Evolutionary conservation across 2,888 invertebrate genomes (phyloP), one percentile per base, ranked within the genome.

Genomic region (Calameuta idolon): DNA sequence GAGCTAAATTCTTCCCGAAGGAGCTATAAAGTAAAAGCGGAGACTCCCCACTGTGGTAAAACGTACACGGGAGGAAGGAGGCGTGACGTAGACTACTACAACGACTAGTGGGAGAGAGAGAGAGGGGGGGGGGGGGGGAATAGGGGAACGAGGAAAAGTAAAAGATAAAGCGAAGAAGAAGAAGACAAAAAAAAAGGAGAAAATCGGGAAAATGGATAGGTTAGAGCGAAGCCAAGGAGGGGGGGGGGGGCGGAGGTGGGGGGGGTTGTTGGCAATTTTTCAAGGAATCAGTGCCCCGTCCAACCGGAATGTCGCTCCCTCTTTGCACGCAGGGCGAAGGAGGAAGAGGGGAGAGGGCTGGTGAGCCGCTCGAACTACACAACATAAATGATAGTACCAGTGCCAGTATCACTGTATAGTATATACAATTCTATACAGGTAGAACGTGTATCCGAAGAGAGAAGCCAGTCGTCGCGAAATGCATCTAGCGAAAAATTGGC

Each of bases 261-360:
- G 4, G 76, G 81, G 82, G 81, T 87, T 86, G 87, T 88, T 89
- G 89, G 89, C 89, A 88, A 88, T 87, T 88, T 88, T 87, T 89
- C 89, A 89, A 87, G 84, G 89, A 89, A 89, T 89, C 88, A 89
- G 85, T 84, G 85, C 83, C 82, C 83, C 84, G 84, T 87, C 87
- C 85, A 87, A 87, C 87, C 88, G 86, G 89, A 89, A 87, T 85
- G 88, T 68, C 77, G 69, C 35, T 34, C 34, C 74, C 34, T 73
- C 78, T 81, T 9, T 55, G 55, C 55, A 23, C 55, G 23, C 9
- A 23, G 55, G 1, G 23, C 23, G 55, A 23, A 9, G 23, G 55
- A 23, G 23, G 5, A 5, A 40, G 5, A 40, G 1, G 5, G 55
- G 23, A 55, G 55, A 55, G 55, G 23, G 55, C 55, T 23, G 55